Percentiles rank a stretch among this genome's conserved stretches.
Evolutionary conservation across 2,113 vertebrate species (phyloP).

Genomic region (Dipodomys stephensi): DNA sequence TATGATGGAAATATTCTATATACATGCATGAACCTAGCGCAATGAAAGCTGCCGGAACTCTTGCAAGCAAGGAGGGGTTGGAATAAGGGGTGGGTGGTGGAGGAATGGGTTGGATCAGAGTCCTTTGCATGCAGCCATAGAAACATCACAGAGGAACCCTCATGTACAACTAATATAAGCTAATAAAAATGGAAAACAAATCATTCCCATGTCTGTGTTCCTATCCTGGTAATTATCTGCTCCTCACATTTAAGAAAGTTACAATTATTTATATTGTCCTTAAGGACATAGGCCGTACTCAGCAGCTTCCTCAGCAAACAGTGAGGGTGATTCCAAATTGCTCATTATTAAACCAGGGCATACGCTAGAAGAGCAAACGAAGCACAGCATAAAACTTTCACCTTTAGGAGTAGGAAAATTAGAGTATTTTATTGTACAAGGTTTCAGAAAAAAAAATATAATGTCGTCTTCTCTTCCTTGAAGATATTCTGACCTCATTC

Average conservation of each 20-base stretch:
- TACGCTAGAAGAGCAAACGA: constrained; percentile 38
- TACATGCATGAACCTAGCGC: too few relatives aligned
- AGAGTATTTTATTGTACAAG: constrained; percentile 46
- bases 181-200: background rate
- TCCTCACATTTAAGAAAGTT: constrained; percentile 9
- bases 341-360: constrained; percentile 62
- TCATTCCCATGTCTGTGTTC: background rate
- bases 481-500: constrained; percentile 67
- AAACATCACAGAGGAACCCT: too few relatives aligned
- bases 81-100: too few relatives aligned
- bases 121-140: too few relatives aligned
- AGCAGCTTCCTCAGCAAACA: background rate
- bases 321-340: constrained; percentile 28
- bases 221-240: background rate
- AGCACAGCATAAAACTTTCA: constrained; percentile 57
- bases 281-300: background rate
- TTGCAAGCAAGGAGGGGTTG: too few relatives aligned
- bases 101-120: too few relatives aligned
- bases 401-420: constrained; percentile 60
- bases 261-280: constrained; percentile 40
- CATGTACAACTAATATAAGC: too few relatives aligned
- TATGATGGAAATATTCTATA: too few relatives aligned
- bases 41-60: too few relatives aligned
- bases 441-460: background rate
- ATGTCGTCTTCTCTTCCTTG: constrained; percentile 56